Evolutionary conservation across 2,888 invertebrate species (phyloP).

Genomic region (Ophion ventricosus): DNA sequence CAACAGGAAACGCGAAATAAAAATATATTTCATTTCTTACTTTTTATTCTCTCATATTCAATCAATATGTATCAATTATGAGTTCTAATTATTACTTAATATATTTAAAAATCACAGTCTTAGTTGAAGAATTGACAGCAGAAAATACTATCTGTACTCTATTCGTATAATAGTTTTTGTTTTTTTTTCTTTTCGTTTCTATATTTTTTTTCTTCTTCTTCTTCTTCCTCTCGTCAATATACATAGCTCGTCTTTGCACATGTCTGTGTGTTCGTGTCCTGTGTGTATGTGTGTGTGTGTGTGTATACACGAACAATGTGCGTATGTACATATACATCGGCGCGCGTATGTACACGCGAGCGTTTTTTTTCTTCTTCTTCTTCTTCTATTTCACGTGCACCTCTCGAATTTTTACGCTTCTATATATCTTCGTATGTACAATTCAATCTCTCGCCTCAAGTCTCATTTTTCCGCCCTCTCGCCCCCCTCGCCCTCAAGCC

Average conservation of each 20-base stretch:
- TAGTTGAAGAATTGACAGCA: slow-evolving; percentile 83
- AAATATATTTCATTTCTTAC: slow-evolving; percentile 51
- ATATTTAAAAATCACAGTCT: slow-evolving; percentile 83
- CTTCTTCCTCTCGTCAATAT: slow-evolving; percentile 66
- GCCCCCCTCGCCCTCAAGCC: background rate
- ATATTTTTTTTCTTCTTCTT: slow-evolving; percentile 41
- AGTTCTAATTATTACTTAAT: slow-evolving; percentile 81
- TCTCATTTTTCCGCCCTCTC: background rate
- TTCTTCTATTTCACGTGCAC: background rate
- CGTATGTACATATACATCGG: slow-evolving; percentile 66
- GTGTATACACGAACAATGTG: slow-evolving; percentile 45
- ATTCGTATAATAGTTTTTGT: slow-evolving; percentile 71
- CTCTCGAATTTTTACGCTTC: slow-evolving; percentile 47
- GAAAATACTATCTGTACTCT: slow-evolving; percentile 83
- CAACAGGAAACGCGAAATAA: background rate
- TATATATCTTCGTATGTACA: slow-evolving; percentile 61
- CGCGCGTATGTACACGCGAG: slow-evolving; percentile 62
- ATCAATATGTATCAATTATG: slow-evolving; percentile 80
- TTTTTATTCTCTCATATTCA: slow-evolving; percentile 80
- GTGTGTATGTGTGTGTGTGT: slow-evolving; percentile 54
- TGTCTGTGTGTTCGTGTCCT: slow-evolving; percentile 70
- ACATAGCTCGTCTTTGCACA: slow-evolving; percentile 73
- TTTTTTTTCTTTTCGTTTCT: slow-evolving; percentile 51
- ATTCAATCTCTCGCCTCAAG: slow-evolving; percentile 31
- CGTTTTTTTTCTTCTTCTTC: too few relatives aligned